Evolutionary conservation across 1,140 invertebrate genomes (phyloP), one percentile per base, ranked within the genome.

Genomic region (Steinernema feltiae): DNA sequence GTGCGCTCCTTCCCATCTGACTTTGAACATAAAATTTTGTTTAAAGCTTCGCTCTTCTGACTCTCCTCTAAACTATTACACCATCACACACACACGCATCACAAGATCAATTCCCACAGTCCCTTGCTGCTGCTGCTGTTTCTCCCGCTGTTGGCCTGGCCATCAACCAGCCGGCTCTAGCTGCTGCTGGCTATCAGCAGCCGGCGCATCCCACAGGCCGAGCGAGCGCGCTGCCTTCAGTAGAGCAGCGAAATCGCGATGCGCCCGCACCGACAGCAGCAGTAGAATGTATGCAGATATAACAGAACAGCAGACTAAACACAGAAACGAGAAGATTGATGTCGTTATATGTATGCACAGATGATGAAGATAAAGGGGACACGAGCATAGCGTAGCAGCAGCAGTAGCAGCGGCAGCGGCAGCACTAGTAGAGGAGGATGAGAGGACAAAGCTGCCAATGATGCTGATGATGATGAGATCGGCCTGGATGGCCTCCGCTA

Each of bases 11-110:
- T 63, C 53, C 7, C 53, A 63, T 63, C 53, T 63, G 53, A 63
- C 53, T 63, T 63, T 3, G 53, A 63, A 63, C 53, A 63, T 63
- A 63, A 63, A 63, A 63, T 63, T 63, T 63, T 63, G 53, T 63
- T 63, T 63, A 63, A 63, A 63, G 53, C n/a, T n/a, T n/a, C n/a
- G n/a, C n/a, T n/a, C n/a, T n/a, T n/a, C n/a, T n/a, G n/a, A n/a
- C 53, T 27, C 7, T 63, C 24, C 7, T 7, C 53, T 63, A 63
- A 63, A 21, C 53, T 63, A 63, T 63, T 63, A 63, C 53, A 63
- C 7, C 53, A 63, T 7, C 35, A 41, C 35, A 18, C 35, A 41
- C n/a, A 18, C 35, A 18, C 7, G 35, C 53, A 63, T 63, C 53
- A 63, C 53, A 63, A 63, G 53, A 21, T 27, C 24, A n/a, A n/a